These are phyloP conservation scores for Hermetia illucens DNA, from an alignment of 1,140 invertebrate genomes.

Conservation along the genomic window DNA sequence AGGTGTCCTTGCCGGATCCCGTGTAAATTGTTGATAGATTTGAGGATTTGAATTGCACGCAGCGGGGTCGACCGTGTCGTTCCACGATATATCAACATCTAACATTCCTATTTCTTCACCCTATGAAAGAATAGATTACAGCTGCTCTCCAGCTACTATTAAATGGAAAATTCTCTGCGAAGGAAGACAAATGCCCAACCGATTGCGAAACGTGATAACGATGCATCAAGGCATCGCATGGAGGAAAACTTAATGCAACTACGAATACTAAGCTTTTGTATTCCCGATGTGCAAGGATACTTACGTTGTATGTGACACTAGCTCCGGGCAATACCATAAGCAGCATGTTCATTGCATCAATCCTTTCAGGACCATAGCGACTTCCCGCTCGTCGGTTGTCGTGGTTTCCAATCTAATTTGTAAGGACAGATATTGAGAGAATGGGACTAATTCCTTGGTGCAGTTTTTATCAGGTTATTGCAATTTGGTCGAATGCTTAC, in stretches of 20 bases:
- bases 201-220: too few species aligned
- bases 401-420: constrained; percentile 56
- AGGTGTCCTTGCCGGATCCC: constrained; percentile 56
- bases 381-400: constrained; percentile 42
- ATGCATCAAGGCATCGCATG: too few species aligned
- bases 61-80: constrained; percentile 36
- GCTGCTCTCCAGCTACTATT: too few species aligned
- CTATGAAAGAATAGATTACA: constrained; percentile 31
- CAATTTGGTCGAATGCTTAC: too few species aligned
- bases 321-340: constrained; percentile 55
- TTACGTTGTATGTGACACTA: constrained; percentile 53
- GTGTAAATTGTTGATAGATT: constrained; percentile 31
- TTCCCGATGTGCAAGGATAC: too few species aligned
- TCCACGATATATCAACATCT: constrained; percentile 40
- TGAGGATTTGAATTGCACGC: constrained; percentile 37
- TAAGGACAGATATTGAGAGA: too few species aligned
- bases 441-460: too few species aligned
- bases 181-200: too few species aligned
- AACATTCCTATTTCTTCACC: constrained; percentile 74
- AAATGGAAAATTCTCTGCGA: too few species aligned
- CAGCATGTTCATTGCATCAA: constrained; percentile 54
- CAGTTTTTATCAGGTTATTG: too few species aligned
- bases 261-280: too few species aligned
- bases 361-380: constrained; percentile 39
- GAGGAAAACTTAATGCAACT: too few species aligned